Conservation (phyloP, 2,113 vertebrate genomes). For the Hippocampus abdominalis region DNA sequence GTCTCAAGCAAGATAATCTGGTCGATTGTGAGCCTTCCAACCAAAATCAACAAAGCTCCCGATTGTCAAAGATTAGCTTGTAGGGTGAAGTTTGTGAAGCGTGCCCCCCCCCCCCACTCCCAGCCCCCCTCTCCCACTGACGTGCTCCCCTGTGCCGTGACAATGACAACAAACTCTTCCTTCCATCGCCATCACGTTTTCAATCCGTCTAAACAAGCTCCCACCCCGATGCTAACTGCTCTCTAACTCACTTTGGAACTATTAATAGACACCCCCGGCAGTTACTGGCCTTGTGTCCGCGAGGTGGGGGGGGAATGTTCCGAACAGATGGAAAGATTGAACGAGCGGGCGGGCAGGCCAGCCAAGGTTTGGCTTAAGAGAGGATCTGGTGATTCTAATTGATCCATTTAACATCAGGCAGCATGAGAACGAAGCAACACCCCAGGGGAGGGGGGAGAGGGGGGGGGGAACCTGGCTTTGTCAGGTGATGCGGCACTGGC, state of each 20-base stretch:
- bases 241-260: constrained; percentile 42
- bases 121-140: too few relatives aligned
- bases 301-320: constrained; percentile 31
- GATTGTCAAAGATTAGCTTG: background rate
- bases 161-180: constrained; percentile 30
- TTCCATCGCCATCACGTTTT: constrained; percentile 14
- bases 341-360: constrained; percentile 22
- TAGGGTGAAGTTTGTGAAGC: background rate
- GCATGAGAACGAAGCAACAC: constrained; percentile 5
- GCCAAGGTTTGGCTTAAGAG: constrained; percentile 40
- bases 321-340: constrained; percentile 39
- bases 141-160: background rate
- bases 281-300: constrained; percentile 16
- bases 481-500: constrained; percentile 17
- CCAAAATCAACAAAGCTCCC: background rate
- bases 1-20: background rate
- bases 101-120: too few relatives aligned
- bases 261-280: constrained; percentile 48
- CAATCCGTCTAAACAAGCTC: constrained; percentile 21
- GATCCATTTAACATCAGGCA: constrained; percentile 47
- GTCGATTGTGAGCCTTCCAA: background rate
- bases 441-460: too few relatives aligned
- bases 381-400: constrained; percentile 49
- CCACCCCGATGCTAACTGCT: constrained; percentile 30
- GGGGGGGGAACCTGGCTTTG: background rate